phyloP scores from a whole-genome alignment of 2,113 vertebrate species.

The Oxygymnocypris stewartii region DNA sequence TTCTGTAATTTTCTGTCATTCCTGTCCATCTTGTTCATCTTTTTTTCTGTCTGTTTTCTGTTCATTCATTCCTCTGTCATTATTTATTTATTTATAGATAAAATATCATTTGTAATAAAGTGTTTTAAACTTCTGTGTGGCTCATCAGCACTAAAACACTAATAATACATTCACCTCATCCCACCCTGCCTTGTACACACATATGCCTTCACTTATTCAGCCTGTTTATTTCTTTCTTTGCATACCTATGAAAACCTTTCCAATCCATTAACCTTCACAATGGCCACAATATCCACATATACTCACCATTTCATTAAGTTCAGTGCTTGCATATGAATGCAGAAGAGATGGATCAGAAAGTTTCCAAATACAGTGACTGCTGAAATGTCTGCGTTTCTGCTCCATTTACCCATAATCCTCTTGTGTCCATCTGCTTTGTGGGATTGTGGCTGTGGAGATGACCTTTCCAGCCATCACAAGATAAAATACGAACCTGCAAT shows the following conservation, averaged over 20 bases:
- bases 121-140: conserved; percentile 43
- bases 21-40: conserved; percentile 31
- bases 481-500: not conserved
- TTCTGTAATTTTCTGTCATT: conserved; percentile 37
- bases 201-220: not conserved
- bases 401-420: conserved; percentile 3
- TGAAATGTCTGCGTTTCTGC: not conserved
- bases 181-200: not conserved
- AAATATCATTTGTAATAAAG: conserved; percentile 56
- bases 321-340: not conserved
- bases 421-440: conserved; percentile 21
- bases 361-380: not conserved
- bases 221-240: not conserved
- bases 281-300: not conserved
- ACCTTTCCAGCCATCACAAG: not conserved
- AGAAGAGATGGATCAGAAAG: not conserved
- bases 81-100: conserved; percentile 18
- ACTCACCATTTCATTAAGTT: not conserved
- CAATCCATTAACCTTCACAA: not conserved
- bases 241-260: not conserved
- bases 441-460: not conserved
- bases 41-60: conserved; percentile 42
- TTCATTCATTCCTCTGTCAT: conserved; percentile 52
- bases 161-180: not conserved
- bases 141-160: conserved; percentile 19